Percentiles rank a stretch among this genome's conserved stretches.
Evolutionary conservation across 2,888 invertebrate species (phyloP).

Genomic region (Ochropleura plecta): DNA sequence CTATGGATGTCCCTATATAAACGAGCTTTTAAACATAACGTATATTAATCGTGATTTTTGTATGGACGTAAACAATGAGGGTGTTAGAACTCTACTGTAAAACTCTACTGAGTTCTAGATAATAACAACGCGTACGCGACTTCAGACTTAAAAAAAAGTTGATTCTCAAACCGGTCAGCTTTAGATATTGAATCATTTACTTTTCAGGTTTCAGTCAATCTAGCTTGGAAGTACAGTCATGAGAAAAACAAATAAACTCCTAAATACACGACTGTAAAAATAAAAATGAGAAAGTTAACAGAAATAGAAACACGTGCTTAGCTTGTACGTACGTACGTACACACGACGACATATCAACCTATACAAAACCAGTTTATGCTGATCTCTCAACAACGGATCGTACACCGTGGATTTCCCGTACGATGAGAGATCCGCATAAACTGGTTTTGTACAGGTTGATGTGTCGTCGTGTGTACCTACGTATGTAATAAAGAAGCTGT

Average conservation of each 20-base stretch:
- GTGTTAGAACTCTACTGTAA: constrained; percentile 11
- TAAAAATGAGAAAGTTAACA: background rate
- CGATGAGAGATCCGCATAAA: too few species aligned
- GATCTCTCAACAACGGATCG: too few species aligned
- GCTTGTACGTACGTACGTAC: background rate
- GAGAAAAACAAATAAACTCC: background rate
- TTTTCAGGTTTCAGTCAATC: background rate
- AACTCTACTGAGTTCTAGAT: constrained; percentile 12
- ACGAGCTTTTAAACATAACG: background rate
- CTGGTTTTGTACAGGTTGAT: too few species aligned
- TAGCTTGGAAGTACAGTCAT: background rate
- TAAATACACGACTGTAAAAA: background rate
- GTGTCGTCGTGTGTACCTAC: too few species aligned
- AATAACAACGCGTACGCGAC: background rate
- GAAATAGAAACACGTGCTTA: background rate
- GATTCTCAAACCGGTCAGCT: background rate
- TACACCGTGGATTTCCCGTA: too few species aligned
- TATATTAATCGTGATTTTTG: constrained; percentile 6
- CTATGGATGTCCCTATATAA: background rate
- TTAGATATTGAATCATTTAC: background rate
- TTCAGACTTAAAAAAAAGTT: constrained; percentile 1
- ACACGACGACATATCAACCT: too few species aligned
- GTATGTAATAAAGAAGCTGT: background rate
- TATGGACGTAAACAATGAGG: background rate
- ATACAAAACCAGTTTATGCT: too few species aligned